These are phyloP conservation scores for Palythoa grandiflora DNA, from an alignment of 92 coral and sea anemone genomes.

Conservation along the genomic window DNA sequence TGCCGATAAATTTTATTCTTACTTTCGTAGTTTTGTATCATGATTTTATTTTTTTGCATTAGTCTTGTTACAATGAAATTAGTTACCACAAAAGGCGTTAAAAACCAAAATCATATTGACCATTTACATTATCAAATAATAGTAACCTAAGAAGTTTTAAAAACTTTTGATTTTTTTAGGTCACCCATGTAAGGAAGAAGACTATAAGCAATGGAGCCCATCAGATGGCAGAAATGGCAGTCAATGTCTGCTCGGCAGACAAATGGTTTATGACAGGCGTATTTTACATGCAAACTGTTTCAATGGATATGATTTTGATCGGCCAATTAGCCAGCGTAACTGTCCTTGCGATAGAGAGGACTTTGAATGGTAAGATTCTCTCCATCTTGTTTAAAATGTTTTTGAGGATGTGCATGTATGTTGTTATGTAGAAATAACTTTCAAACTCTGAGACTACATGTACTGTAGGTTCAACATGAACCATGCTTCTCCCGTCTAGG, in stretches of 20 bases:
- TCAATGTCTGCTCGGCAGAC: conserved; percentile 85
- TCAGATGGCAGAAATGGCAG: conserved; percentile 77
- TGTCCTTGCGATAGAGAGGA: conserved; percentile 88
- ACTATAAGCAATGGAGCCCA: conserved; percentile 91
- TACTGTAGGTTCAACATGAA: too few relatives aligned
- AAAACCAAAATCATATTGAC: too few relatives aligned
- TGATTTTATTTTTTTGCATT: not conserved
- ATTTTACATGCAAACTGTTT: conserved; percentile 86
- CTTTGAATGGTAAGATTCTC: conserved; percentile 82
- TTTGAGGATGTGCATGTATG: not conserved
- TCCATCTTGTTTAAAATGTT: not conserved
- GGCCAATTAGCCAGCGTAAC: conserved; percentile 65
- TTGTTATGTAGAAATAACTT: not conserved
- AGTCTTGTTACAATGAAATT: not conserved
- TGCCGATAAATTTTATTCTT: not conserved
- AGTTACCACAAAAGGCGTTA: too few relatives aligned
- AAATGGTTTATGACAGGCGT: conserved; percentile 74
- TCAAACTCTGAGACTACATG: not conserved
- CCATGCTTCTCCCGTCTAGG: too few relatives aligned
- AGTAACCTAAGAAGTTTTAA: not conserved
- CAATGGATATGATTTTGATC: conserved; percentile 91
- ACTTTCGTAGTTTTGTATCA: not conserved
- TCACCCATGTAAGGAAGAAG: conserved; percentile 63
- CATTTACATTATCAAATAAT: not conserved
- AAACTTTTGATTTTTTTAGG: conserved; percentile 53